Percentiles rank a stretch among this genome's conserved stretches.
Conservation (phyloP, 2,888 invertebrate genomes). For the Hydrotaea cyrtoneurina region DNA sequence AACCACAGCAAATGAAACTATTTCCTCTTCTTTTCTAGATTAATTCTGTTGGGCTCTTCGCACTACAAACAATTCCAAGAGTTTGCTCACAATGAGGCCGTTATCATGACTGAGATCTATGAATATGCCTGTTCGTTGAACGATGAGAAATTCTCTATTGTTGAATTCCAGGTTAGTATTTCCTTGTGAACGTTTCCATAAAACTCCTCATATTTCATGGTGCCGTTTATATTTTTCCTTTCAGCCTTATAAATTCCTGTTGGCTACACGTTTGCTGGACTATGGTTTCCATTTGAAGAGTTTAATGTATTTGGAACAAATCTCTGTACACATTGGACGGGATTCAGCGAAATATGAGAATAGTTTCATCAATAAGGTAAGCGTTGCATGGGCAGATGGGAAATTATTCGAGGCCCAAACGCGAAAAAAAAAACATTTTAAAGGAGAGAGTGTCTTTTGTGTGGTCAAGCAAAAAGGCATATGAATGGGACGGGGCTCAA, state of each 20-base stretch:
- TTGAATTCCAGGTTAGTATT: slow-evolving; percentile 86
- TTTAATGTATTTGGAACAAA: slow-evolving; percentile 91
- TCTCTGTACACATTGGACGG: slow-evolving; percentile 85
- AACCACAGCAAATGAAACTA: background rate
- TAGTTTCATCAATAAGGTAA: slow-evolving; percentile 82
- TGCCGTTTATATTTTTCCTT: slow-evolving; percentile 66
- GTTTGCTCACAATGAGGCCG: slow-evolving; percentile 90
- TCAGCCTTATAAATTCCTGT: slow-evolving; percentile 91
- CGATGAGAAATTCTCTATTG: slow-evolving; percentile 87
- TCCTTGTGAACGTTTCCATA: too few species aligned
- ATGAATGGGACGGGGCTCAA: too few species aligned
- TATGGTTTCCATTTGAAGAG: slow-evolving; percentile 90
- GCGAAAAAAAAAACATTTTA: too few species aligned
- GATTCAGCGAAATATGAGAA: slow-evolving; percentile 82
- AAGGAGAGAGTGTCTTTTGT: too few species aligned
- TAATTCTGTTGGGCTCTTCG: slow-evolving; percentile 90
- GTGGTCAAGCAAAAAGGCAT: too few species aligned
- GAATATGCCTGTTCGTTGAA: slow-evolving; percentile 94
- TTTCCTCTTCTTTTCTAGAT: slow-evolving; percentile 81
- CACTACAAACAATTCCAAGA: slow-evolving; percentile 84
- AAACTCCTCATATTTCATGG: too few species aligned
- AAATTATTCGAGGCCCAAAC: too few species aligned
- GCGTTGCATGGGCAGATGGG: too few species aligned
- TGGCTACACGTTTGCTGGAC: slow-evolving; percentile 89
- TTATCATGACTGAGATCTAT: slow-evolving; percentile 97